A percentile compares a stretch with the other conserved stretches of the same genome.
These are phyloP conservation scores for Podotricha telesiphe DNA, from an alignment of 2,888 invertebrate genomes.

Conservation along the genomic window DNA sequence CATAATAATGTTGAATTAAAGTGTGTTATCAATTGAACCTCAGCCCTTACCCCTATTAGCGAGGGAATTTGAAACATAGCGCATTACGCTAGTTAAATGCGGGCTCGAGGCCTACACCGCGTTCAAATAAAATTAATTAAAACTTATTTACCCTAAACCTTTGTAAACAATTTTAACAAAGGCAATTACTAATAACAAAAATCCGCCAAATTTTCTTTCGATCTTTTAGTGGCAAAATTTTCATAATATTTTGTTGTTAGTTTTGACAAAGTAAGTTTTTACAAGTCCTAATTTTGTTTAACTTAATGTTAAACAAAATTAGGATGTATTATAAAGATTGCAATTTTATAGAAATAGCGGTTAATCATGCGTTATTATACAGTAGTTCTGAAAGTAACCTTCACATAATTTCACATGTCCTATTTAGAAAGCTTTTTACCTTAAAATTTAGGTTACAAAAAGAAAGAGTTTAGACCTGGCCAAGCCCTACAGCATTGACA, in stretches of 20 bases:
- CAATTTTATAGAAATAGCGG: background rate
- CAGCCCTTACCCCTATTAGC: constrained; percentile 43
- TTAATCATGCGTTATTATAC: background rate
- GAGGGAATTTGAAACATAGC: constrained; percentile 40
- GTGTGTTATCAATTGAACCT: constrained; percentile 36
- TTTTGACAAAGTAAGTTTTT: background rate
- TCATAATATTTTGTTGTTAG: background rate
- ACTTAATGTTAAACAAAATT: background rate
- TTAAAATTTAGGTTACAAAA: constrained; percentile 41
- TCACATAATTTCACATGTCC: constrained; percentile 34
- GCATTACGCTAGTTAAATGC: constrained; percentile 41
- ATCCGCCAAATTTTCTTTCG: constrained; percentile 8
- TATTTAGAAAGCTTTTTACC: constrained; percentile 29
- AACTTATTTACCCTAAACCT: constrained; percentile 40
- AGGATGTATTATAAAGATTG: background rate
- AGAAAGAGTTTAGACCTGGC: constrained; percentile 44
- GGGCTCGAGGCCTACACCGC: constrained; percentile 37
- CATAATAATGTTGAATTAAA: constrained; percentile 23
- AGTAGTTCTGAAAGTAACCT: constrained; percentile 18
- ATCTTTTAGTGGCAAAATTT: background rate
- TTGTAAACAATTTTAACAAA: constrained; percentile 38
- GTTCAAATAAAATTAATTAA: constrained; percentile 44
- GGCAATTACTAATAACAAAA: constrained; percentile 28
- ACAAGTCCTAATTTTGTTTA: background rate
- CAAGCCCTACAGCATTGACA: constrained; percentile 60